Evolutionary conservation across 2,113 vertebrate species (phyloP).

Genomic region (Sarotherodon lohbergeri): DNA sequence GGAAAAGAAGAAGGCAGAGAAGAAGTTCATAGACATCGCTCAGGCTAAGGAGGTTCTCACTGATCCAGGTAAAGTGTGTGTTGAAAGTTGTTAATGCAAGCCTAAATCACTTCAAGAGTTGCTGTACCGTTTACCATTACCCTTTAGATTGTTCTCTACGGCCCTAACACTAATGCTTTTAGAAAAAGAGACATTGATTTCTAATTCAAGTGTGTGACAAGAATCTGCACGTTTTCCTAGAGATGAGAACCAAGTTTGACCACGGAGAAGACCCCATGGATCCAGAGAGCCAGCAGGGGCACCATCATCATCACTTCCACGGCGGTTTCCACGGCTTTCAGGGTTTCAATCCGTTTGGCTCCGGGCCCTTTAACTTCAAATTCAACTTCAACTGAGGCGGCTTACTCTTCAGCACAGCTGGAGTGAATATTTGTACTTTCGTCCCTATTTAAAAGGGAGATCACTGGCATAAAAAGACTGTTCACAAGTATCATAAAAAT

Average conservation of each 20-base stretch:
- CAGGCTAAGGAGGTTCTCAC: conserved; percentile 98
- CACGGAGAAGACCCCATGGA: conserved; percentile 94
- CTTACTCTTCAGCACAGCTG: neutral
- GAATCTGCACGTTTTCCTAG: conserved; percentile 63
- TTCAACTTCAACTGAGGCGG: conserved; percentile 89
- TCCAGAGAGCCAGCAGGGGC: conserved; percentile 89
- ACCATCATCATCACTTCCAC: conserved; percentile 80
- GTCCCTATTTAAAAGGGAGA: conserved; percentile 33
- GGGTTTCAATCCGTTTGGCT: conserved; percentile 95
- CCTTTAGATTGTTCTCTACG: neutral
- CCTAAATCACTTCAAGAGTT: neutral
- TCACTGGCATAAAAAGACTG: neutral
- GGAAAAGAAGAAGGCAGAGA: conserved; percentile 95
- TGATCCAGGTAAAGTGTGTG: conserved; percentile 80
- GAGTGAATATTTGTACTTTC: neutral
- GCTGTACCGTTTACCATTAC: neutral
- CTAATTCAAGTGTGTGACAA: neutral
- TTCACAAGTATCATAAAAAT: neutral
- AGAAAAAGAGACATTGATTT: neutral
- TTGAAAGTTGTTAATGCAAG: neutral
- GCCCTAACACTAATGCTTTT: neutral
- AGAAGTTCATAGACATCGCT: conserved; percentile 97
- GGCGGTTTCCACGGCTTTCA: conserved; percentile 87
- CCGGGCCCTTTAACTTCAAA: conserved; percentile 95
- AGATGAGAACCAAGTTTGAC: conserved; percentile 94